These are phyloP conservation scores for Samia ricini DNA, from an alignment of 1,140 invertebrate genomes.

Conservation along the genomic window DNA sequence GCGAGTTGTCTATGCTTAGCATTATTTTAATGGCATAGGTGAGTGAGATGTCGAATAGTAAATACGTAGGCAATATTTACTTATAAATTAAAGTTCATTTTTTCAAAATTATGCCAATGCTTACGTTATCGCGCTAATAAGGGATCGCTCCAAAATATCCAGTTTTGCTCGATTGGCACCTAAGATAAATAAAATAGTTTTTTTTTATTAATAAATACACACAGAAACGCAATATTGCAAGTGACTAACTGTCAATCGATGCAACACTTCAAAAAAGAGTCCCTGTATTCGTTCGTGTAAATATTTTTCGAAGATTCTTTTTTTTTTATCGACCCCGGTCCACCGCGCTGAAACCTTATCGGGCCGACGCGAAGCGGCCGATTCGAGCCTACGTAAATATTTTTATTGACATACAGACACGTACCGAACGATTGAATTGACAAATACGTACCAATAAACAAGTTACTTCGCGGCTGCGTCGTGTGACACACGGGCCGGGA, in stretches of 20 bases:
- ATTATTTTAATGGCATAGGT: too few relatives aligned
- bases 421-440: conserved; percentile 12
- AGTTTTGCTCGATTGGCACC: too few relatives aligned
- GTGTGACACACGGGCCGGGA: conserved; percentile 5
- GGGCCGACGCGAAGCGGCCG: neutral
- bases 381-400: conserved; percentile 11
- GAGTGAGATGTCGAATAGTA: too few relatives aligned
- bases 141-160: too few relatives aligned
- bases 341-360: neutral
- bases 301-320: neutral
- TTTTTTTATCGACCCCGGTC: neutral
- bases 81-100: too few relatives aligned
- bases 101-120: too few relatives aligned
- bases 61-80: too few relatives aligned
- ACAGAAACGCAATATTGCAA: too few relatives aligned
- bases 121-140: too few relatives aligned
- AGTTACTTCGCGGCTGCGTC: conserved; percentile 8
- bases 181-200: too few relatives aligned
- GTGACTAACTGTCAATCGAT: neutral
- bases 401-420: conserved; percentile 22
- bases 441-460: conserved; percentile 27
- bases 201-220: too few relatives aligned
- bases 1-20: too few relatives aligned
- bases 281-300: neutral
- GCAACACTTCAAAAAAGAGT: neutral